Base-by-base conservation (phyloP, 2,888 invertebrate genomes). In the Eueremaeus valkanovi region DNA sequence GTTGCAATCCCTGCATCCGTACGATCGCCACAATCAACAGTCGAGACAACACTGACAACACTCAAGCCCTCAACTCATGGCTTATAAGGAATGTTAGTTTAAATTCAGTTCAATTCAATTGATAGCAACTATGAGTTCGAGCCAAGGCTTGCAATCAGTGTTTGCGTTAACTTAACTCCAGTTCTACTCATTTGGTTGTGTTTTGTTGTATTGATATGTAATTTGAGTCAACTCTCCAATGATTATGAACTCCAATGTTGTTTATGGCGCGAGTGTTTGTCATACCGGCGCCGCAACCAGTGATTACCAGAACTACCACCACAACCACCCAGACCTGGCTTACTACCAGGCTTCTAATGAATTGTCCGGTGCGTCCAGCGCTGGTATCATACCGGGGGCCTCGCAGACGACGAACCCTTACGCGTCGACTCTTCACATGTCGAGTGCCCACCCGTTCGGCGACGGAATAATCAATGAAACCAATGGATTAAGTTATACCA, bases 401-500 rank as follows among this genome's bases (percentile, higher is more conserved):
- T 21, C 66, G 11, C 24, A 75, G 18, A 75, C 77, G 0, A 76
- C 77, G 45, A 78, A 77, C 40, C 78, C 76, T 40, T 74, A 79
- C 51, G 80, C 78, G 8, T 79, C 79, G 18, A 78, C 79, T 24
- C 74, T 78, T 45, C 79, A 79, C 72, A 77, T 77, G n/a, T 78
- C 76, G 21, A 24, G 78, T 24, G 72, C 75, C 3, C 77, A 78
- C 27, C 77, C 76, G n/a, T 73, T 76, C 42, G 76, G 77, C 0
- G 77, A 78, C 3, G 92, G 92, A 81, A 79, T 79, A 31, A 79
- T 79, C 24, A 78, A 76, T 63, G 79, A 79, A 29, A 74, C 76
- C 13, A 90, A 92, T 58, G 93, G 93, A 0, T 86, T 94, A 76
- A 92, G 93, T 83, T 94, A 94, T 83, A 93, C 93, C 0, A 93